phyloP scores from a whole-genome alignment of 2,888 invertebrate species.

The Pterostichus madidus region DNA sequence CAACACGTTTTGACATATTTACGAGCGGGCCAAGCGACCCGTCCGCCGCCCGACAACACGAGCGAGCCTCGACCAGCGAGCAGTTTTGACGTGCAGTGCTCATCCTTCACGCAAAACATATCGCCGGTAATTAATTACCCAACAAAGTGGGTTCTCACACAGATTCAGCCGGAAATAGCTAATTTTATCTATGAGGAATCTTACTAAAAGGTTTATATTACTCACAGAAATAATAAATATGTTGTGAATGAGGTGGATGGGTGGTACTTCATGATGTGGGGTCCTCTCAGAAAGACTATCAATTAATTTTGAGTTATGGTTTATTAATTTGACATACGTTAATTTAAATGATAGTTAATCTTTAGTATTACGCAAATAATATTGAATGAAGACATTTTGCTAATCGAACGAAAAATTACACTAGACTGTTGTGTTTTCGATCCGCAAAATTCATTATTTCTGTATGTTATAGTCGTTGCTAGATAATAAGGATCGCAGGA shows the following conservation, averaged over 20 bases:
- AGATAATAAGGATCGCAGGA: too few species aligned
- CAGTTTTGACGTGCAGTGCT: constrained; percentile 25
- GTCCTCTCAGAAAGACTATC: too few species aligned
- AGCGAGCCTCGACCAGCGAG: constrained; percentile 66
- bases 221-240: constrained; percentile 7
- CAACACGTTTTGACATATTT: constrained; percentile 77
- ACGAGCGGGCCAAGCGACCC: constrained; percentile 71
- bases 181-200: not conserved
- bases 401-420: too few species aligned
- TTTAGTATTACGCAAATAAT: not conserved
- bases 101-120: constrained; percentile 24
- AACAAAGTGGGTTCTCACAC: constrained; percentile 4
- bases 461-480: too few species aligned
- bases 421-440: too few species aligned
- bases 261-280: too few species aligned
- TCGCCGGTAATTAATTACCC: constrained; percentile 22
- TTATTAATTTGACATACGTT: too few species aligned
- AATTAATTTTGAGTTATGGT: too few species aligned
- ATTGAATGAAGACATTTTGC: too few species aligned
- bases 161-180: constrained; percentile 15
- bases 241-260: not conserved
- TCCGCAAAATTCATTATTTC: too few species aligned
- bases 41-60: constrained; percentile 28
- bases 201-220: constrained; percentile 3
- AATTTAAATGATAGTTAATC: not conserved